These are phyloP conservation scores for Eurystomus glaucurus DNA, from an alignment of 2,797 vertebrate species.

Conservation along the genomic window DNA sequence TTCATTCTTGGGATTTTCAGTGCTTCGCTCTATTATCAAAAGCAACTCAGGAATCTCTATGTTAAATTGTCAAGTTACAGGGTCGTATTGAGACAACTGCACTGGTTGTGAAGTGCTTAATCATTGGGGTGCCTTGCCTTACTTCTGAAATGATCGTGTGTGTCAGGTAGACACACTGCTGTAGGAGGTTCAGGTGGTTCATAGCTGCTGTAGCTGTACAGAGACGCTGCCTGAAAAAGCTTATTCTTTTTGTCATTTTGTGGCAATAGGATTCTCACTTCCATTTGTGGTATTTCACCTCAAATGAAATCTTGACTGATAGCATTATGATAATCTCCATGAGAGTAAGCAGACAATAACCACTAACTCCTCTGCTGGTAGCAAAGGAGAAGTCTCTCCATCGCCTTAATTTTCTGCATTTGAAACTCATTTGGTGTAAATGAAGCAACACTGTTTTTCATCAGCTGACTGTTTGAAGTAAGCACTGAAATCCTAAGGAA, in stretches of 20 bases:
- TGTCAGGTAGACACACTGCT: background rate
- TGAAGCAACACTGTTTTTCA: background rate
- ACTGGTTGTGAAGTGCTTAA: background rate
- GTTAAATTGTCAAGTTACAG: background rate
- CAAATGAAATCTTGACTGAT: background rate
- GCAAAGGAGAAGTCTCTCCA: background rate
- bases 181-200: background rate
- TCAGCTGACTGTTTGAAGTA: background rate
- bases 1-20: background rate
- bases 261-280: background rate
- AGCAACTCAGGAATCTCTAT: background rate
- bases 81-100: background rate
- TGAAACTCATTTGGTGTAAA: background rate
- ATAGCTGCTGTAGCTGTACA: background rate
- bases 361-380: background rate
- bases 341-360: background rate
- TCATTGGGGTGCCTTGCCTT: background rate
- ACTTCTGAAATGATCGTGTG: background rate
- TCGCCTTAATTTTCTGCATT: background rate
- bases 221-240: background rate
- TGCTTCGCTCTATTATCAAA: background rate
- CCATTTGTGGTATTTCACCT: background rate
- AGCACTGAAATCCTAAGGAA: background rate
- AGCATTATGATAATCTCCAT: background rate
- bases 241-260: background rate